Base-by-base conservation (phyloP, 2,888 invertebrate species). In the Hoplodrina ambigua region DNA sequence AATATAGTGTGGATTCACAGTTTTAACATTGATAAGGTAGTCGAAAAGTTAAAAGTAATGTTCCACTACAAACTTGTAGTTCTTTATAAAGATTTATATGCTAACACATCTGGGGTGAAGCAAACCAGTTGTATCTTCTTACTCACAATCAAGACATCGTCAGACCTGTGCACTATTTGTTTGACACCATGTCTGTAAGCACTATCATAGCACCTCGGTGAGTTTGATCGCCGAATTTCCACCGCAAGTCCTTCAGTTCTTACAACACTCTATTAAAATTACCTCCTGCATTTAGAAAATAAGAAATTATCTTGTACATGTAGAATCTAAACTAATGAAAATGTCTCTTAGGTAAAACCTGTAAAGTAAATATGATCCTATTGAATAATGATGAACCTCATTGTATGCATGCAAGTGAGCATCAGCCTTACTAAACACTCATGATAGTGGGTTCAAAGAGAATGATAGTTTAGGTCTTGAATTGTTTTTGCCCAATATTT, bases 401-500 rank as follows among this genome's bases (percentile, higher is more conserved):
- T 58, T 56, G 54, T 49, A 52, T 52, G 62, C 37, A 37, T 37
- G 50, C 30, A 55, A 53, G 19, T 46, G 44, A 50, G 25, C 33
- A 25, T 69, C 72, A 72, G 63, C 68, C 68, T 66, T 60, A 69
- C 56, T 67, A 54, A 75, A n/a, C 63, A 94, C 96, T 97, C 97
- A 97, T 95, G 97, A 97, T 87, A 97, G 96, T 83, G 98, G 98
- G 93, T 98, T 98, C 84, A 99, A 96, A 63, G 98, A 97, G 95
- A 99, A 99, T 65, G 99, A 99, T 84, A 99, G 96, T 96, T 99
- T 99, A 76, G 99, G 99, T 93, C 99, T 97, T 73, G 99, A 99
- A 96, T 99, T 99, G 94, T 99, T 99, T 97, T 99, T 99, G 85
- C 99, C 99, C 88, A 99, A 96, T 87, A 99, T 99, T 94, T 99